These are phyloP conservation scores for Crocidura indochinensis DNA, from an alignment of 2,797 vertebrate species.

Conservation along the genomic window DNA sequence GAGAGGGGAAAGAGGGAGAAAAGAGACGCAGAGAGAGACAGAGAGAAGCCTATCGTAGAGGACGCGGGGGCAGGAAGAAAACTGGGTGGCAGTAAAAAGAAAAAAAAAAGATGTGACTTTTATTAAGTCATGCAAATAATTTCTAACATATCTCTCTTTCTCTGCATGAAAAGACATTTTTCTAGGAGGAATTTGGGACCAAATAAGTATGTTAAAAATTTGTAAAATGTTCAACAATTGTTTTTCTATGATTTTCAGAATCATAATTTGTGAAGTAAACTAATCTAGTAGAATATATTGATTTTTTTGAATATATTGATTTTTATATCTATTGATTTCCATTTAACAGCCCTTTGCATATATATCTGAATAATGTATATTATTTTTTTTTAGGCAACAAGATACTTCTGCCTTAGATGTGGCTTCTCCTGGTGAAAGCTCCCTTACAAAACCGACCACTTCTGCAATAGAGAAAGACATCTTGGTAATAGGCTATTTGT, in stretches of 20 bases:
- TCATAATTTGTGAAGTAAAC: neutral
- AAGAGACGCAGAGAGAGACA: too few species aligned
- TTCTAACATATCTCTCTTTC: neutral
- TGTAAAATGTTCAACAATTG: neutral
- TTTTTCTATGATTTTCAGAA: constrained; percentile 21
- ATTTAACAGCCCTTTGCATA: neutral
- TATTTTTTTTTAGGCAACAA: constrained; percentile 87
- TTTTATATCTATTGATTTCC: neutral
- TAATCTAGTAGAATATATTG: constrained; percentile 18
- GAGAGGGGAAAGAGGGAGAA: too few species aligned
- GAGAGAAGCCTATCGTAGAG: too few species aligned
- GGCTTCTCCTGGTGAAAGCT: constrained; percentile 76
- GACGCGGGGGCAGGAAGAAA: too few species aligned
- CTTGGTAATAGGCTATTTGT: constrained; percentile 88
- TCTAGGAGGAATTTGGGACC: neutral
- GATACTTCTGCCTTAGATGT: constrained; percentile 80
- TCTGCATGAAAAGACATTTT: neutral
- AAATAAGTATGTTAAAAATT: neutral
- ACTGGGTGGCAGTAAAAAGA: too few species aligned
- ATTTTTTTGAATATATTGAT: neutral
- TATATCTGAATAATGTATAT: constrained; percentile 20
- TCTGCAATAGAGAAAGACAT: constrained; percentile 88
- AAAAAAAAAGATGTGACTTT: neutral
- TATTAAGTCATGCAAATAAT: neutral
- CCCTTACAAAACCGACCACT: constrained; percentile 68